Evolutionary conservation across 2,888 invertebrate genomes (phyloP), one percentile per base, ranked within the genome.

Genomic region (Ischnura elegans): DNA sequence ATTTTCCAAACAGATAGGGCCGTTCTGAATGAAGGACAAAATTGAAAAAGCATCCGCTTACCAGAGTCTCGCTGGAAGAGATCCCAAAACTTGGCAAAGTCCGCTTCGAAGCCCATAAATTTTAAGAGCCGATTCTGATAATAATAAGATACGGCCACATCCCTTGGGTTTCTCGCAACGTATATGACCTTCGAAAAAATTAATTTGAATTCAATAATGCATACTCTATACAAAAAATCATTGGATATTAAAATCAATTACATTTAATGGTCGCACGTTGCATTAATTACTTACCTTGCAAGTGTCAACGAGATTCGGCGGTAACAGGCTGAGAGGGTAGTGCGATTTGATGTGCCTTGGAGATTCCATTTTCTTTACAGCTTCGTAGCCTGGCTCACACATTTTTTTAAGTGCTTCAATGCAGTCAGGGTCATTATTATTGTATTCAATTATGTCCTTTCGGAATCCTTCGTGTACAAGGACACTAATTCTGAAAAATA

Each of bases 211-310:
- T 6, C 13, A 0, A 46, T n/a, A 46, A n/a, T n/a, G 13, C 29
- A 87, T 46, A 21, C 4, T n/a, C 46, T 46, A 45, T 13, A 16
- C 19, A 76, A 36, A 36, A 36, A 0, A 5, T 29, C 8, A 0
- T 5, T 36, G 13, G 76, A 76, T 0, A 76, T 13, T 8, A 36
- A 21, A 76, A 36, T 76, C 25, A 36, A 1, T 36, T 29, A 36
- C 21, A 76, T 36, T 25, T 36, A 76, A 5, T 36, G 5, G 61
- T 25, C 2, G 61, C 36, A 36, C 3, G 10, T 13, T 76, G 36
- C 0, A 61, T 5, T 8, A n/a, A 6, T 36, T 25, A 36, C 43
- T 87, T 19, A 96, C 95, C 96, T 96, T 94, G 21, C 94, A 94
- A 8, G 94, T 93, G 42, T 94, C 94, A n/a, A 93, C 87, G 13